These are phyloP conservation scores for Amphimedon queenslandica DNA, from an alignment of 37 sponge, comb jelly and placozoan species.

Conservation along the genomic window DNA sequence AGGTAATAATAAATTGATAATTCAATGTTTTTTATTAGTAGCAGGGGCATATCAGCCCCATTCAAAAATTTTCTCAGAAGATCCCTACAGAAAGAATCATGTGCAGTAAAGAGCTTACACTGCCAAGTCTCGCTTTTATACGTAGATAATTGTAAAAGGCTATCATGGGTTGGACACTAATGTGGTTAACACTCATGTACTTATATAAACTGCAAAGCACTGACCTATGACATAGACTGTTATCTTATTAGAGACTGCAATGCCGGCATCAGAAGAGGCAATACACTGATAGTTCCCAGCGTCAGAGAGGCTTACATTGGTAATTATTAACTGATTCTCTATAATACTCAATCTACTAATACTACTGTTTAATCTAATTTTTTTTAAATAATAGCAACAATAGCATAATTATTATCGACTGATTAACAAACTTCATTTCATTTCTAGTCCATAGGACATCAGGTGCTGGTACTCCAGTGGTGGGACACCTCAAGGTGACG, in stretches of 20 bases:
- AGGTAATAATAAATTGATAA: too few relatives aligned
- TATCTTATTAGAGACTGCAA: conserved; percentile 23
- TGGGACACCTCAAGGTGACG: conserved; percentile 21
- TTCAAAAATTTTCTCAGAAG: too few relatives aligned
- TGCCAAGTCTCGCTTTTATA: too few relatives aligned
- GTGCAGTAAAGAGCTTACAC: too few relatives aligned
- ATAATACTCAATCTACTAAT: neutral
- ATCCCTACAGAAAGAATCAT: too few relatives aligned
- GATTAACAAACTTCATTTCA: conserved; percentile 8
- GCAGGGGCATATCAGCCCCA: too few relatives aligned
- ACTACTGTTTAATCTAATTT: neutral
- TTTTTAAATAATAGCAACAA: neutral
- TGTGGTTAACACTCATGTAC: too few relatives aligned
- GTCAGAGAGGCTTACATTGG: conserved; percentile 1
- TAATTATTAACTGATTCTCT: conserved; percentile 22
- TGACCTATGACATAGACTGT: neutral
- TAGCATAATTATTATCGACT: too few relatives aligned
- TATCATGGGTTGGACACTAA: too few relatives aligned
- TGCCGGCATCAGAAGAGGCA: conserved; percentile 26
- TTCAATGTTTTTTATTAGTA: too few relatives aligned
- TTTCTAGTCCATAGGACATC: conserved; percentile 29
- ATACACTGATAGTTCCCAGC: conserved; percentile 48
- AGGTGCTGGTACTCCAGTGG: conserved; percentile 39
- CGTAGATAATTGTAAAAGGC: too few relatives aligned
- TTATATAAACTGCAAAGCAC: too few relatives aligned